A percentile compares a stretch with the other conserved stretches of the same genome.
Evolutionary conservation across 2,797 vertebrate genomes (phyloP).

Genomic region (Rousettus madagascariensis): DNA sequence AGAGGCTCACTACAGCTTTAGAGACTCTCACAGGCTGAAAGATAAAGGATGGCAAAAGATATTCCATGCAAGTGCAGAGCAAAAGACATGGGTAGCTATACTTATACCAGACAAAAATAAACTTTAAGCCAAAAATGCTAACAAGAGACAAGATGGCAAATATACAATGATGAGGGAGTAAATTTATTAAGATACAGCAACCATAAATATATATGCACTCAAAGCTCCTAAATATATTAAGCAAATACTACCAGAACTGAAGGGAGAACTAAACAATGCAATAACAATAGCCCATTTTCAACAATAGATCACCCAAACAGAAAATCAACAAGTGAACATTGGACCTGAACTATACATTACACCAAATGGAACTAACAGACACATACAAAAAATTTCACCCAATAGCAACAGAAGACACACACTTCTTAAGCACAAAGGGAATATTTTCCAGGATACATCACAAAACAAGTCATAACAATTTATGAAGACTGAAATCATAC

Average conservation of each 20-base stretch:
- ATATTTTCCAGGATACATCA: neutral
- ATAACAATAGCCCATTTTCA: neutral
- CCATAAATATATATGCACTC: neutral
- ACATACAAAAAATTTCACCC: neutral
- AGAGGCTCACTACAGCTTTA: neutral
- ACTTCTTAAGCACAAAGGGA: neutral
- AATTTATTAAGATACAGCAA: neutral
- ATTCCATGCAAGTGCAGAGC: neutral
- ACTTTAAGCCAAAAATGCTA: neutral
- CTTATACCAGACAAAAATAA: neutral
- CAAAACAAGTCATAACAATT: neutral
- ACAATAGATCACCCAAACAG: neutral
- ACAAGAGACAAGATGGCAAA: neutral
- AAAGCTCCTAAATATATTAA: neutral
- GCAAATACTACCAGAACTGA: neutral
- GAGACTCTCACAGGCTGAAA: neutral
- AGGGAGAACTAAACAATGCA: neutral
- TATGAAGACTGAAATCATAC: neutral
- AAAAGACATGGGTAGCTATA: neutral
- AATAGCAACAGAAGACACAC: neutral
- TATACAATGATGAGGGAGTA: neutral
- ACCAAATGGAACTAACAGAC: neutral
- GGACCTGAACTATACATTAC: neutral
- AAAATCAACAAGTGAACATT: neutral
- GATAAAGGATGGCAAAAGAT: neutral